Conservation (phyloP, 2,888 invertebrate genomes). For the Torymus aiolomorphi region DNA sequence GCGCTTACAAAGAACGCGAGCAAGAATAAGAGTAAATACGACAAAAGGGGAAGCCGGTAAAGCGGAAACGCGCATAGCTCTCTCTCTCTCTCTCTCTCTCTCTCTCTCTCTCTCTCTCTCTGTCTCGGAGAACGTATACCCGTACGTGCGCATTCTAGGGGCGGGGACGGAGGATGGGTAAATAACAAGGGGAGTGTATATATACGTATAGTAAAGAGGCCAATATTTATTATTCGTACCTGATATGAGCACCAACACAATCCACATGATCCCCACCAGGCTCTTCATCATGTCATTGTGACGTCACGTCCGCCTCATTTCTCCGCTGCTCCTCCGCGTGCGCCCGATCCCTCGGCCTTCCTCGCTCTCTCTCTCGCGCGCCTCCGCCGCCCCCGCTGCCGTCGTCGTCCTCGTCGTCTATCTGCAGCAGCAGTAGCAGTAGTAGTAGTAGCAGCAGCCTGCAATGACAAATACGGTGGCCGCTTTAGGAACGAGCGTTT, state of each 20-base stretch:
- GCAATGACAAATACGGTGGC: neutral
- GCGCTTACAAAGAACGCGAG: no score
- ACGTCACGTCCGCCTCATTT: constrained; percentile 77
- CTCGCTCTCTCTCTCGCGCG: neutral
- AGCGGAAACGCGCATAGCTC: no score
- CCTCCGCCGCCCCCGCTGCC: neutral
- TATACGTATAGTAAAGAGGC: neutral
- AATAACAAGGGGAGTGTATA: no score
- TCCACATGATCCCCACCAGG: constrained; percentile 81
- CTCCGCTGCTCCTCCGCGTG: constrained; percentile 65
- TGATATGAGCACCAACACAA: constrained; percentile 80
- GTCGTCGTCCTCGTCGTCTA: neutral
- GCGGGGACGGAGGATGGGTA: no score
- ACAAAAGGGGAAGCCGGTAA: no score
- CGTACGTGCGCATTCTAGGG: no score
- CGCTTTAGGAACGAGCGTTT: neutral
- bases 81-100: no score
- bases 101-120: no score
- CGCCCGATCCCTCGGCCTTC: constrained; percentile 25
- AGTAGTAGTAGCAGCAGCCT: no score
- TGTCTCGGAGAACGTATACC: no score
- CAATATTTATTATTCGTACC: constrained; percentile 70
- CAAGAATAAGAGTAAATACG: no score
- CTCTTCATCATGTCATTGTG: constrained; percentile 79
- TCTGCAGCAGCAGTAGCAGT: no score